Evolutionary conservation across 2,797 vertebrate genomes (phyloP), one percentile per base, ranked within the genome.

Genomic region (Enteromius anoplus): DNA sequence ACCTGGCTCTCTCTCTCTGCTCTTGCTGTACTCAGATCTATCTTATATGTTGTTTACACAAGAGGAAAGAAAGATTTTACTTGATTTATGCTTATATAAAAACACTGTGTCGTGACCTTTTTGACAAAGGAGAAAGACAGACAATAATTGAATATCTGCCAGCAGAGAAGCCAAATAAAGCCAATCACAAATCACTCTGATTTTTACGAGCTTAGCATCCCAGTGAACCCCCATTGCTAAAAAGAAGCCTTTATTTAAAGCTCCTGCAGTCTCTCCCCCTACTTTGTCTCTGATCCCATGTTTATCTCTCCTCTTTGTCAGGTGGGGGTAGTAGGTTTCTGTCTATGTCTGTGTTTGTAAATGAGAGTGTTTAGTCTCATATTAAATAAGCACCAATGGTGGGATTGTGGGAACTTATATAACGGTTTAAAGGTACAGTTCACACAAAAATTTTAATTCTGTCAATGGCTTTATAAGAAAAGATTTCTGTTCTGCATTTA

Each of bases 161-260:
- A 17, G 42, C 9, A 32, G 51, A 81, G 71, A 58, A 78, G 64
- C 51, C 76, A 75, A 69, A 83, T 64, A 72, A 68, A 83, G 42
- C 55, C 34, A 60, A 75, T 77, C 76, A 65, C 87, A 87, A 87
- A 87, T 85, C 85, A 83, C 66, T 55, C 26, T 3, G 19, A 51
- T 75, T 87, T 32, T 72, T 87, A 87, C 49, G 37, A 86, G 82
- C 29, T 66, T 32, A 37, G 71, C 55, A 71, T 80, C 84, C 45
- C 45, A 55, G 69, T 78, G 75, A 87, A 82, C 58, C 58, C 40
- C 73, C 73, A 45, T 75, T 78, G 66, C 51, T 76, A 69, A 76
- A 84, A 85, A 85, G 64, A 37, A 66, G 17, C 34, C 72, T 49
- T 83, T 78, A 58, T 83, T 78, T 77, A 58, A 75, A 78, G 21